Base-by-base conservation (phyloP, 2,113 vertebrate species). In the Trogon melanurus region DNA sequence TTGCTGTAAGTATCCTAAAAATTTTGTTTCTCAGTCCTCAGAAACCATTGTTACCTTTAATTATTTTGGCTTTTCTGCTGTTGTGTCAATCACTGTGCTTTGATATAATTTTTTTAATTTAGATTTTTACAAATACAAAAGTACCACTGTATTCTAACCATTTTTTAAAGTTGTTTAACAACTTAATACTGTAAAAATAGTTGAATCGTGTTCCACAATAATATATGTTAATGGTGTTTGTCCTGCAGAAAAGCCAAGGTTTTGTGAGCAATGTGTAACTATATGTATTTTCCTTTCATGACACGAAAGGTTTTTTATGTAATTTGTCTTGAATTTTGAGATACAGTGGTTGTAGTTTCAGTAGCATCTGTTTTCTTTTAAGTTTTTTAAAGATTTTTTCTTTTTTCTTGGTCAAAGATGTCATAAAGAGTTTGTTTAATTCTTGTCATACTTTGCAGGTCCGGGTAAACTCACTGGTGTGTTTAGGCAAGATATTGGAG, bases 401-500 rank as follows among this genome's bases (percentile, higher is more conserved):
- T 41, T 61, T 88, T 91, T 76, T 17, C 15, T 66, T 92, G 58
- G 36, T 54, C 70, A 91, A 54, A 75, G 65, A 41, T 53, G 18
- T 9, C 47, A 8, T 89, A 58, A 58, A 73, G 58, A 29, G 2
- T 70, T 89, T 94, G 8, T 86, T 74, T 78, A 56, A 88, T 93
- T 85, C 11, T 92, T 92, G 5, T 14, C 32, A 5, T 97, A 79
- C 58, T 96, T 92, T 81, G 83, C 80, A 99, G 99, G 99, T 99
- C 34, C 98, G 99, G 58, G 99, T 99, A 93, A 99, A 99, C 98
- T 99, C 99, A 20, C 96, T 99, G 91, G 99, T 99, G 64, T 99
- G 99, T 93, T 97, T 99, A 91, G 99, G 99, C 61, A 99, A 99
- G 97, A 99, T 99, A 96, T 97, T 99, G 97, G 99, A 99, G 85